Evolutionary conservation across 2,797 vertebrate genomes (phyloP).

Genomic region (Decapterus maruadsi): DNA sequence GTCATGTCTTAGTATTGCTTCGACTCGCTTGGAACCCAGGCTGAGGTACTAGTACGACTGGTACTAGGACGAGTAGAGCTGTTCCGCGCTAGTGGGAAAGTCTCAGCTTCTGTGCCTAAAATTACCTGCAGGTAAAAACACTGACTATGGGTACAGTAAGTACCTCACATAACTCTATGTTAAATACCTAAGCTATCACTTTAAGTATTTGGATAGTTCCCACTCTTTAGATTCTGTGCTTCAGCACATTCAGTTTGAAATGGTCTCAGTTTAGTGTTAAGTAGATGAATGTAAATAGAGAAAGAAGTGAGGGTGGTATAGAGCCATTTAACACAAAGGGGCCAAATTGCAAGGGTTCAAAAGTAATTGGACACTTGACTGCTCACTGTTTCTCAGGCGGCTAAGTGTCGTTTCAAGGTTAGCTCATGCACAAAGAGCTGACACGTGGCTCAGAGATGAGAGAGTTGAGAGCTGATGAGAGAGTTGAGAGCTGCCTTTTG

Average conservation of each 20-base stretch:
- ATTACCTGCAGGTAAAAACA: too few relatives aligned
- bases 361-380: background rate
- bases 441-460: background rate
- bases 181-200: too few relatives aligned
- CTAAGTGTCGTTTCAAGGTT: background rate
- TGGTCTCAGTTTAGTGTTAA: background rate
- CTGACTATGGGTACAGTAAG: too few relatives aligned
- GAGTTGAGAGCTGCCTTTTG: background rate
- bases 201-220: background rate
- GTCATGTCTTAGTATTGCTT: too few relatives aligned
- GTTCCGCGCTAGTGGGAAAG: too few relatives aligned
- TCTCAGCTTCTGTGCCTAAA: too few relatives aligned
- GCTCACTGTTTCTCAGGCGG: background rate
- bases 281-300: background rate
- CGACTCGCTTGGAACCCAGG: too few relatives aligned
- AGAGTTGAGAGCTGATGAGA: background rate
- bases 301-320: background rate
- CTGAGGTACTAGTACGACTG: too few relatives aligned
- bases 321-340: background rate
- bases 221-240: background rate
- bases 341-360: background rate
- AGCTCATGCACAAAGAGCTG: background rate
- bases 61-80: too few relatives aligned
- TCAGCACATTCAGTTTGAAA: background rate
- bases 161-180: too few relatives aligned